Conservation (phyloP, 2,113 vertebrate genomes). For the Caretta caretta region DNA sequence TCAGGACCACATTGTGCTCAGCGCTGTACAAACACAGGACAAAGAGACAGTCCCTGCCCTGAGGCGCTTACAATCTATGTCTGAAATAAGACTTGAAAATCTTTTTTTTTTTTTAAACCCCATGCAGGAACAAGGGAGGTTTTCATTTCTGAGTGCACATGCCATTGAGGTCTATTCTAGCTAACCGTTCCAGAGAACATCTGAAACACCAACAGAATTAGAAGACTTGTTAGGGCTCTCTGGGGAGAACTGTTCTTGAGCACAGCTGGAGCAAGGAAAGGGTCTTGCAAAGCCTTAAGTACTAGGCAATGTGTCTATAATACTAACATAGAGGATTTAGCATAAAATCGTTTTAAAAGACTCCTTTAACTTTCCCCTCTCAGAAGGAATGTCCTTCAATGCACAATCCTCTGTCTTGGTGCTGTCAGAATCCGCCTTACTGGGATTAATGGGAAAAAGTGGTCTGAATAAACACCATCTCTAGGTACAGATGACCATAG, state of each 20-base stretch:
- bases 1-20: background rate
- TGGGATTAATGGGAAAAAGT: background rate
- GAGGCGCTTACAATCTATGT: accelerated
- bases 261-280: background rate
- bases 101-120: background rate
- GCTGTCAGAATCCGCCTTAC: background rate
- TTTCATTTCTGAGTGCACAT: background rate
- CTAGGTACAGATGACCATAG: slow-evolving; percentile 15
- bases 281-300: background rate
- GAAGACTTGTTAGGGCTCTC: background rate
- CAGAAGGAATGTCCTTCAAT: background rate
- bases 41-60: background rate
- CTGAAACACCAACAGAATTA: background rate
- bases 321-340: background rate
- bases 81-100: background rate
- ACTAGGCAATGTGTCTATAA: background rate
- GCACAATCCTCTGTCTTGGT: background rate
- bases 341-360: background rate
- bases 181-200: background rate
- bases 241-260: background rate
- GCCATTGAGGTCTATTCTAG: background rate
- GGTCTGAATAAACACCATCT: background rate
- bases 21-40: background rate
- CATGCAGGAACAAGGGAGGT: background rate
- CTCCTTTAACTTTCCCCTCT: background rate